Evolutionary conservation across 2,797 vertebrate genomes (phyloP).

Genomic region (Acestrorhynchus altus): DNA sequence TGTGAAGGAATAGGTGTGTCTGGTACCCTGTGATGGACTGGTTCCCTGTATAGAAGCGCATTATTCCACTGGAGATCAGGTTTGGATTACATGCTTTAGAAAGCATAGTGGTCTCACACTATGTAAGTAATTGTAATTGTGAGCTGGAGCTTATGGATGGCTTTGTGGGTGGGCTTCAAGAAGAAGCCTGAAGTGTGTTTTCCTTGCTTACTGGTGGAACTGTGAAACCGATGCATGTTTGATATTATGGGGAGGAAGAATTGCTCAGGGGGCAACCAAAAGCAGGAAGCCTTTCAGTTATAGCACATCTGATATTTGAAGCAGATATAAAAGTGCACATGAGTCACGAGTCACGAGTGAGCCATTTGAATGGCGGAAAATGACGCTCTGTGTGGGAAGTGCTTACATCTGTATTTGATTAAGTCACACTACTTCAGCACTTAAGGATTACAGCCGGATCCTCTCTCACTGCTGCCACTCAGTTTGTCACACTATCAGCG

Average conservation of each 20-base stretch:
- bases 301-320: neutral
- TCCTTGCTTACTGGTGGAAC: neutral
- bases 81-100: too few species aligned
- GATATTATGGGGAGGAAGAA: slow-evolving; percentile 9
- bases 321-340: neutral
- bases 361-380: slow-evolving; percentile 1
- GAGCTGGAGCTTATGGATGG: neutral
- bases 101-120: too few species aligned
- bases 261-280: slow-evolving; percentile 5
- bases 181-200: neutral
- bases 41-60: too few species aligned
- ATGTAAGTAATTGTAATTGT: too few species aligned
- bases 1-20: too few species aligned
- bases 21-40: too few species aligned
- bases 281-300: slow-evolving; percentile 6
- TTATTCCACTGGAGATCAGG: too few species aligned
- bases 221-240: slow-evolving; percentile 25
- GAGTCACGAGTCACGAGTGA: slow-evolving; percentile 11
- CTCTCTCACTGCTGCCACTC: slow-evolving; percentile 30
- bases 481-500: slow-evolving; percentile 32
- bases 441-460: slow-evolving; percentile 26
- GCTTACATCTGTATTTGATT: slow-evolving; percentile 32
- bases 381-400: slow-evolving; percentile 12
- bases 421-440: neutral
- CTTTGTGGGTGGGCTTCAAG: neutral